Conservation (phyloP, 1,140 invertebrate species). For the Drosophila tsacasi region DNA sequence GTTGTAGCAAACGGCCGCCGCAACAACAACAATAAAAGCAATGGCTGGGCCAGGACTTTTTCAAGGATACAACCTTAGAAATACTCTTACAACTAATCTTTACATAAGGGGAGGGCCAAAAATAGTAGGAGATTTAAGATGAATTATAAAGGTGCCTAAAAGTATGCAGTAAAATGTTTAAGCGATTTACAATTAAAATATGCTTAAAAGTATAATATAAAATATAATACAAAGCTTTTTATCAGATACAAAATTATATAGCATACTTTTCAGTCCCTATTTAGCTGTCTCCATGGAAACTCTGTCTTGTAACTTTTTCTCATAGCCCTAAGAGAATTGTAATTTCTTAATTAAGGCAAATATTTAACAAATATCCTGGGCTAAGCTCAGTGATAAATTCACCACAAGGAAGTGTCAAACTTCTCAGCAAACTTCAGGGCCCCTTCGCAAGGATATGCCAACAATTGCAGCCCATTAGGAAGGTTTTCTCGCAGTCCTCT, state of each 20-base stretch:
- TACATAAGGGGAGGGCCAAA: too few species aligned
- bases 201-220: too few species aligned
- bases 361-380: background rate
- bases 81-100: slow-evolving; percentile 1
- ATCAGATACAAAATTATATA: background rate
- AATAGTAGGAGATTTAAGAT: background rate
- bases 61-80: background rate
- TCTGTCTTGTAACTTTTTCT: background rate
- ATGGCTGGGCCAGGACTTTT: slow-evolving; percentile 4
- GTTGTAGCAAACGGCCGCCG: slow-evolving; percentile 71
- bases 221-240: too few species aligned
- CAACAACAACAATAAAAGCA: slow-evolving; percentile 62
- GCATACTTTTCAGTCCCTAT: background rate
- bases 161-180: background rate
- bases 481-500: slow-evolving; percentile 37
- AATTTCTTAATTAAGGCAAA: slow-evolving; percentile 4
- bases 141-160: background rate
- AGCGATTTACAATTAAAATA: too few species aligned
- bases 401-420: slow-evolving; percentile 3
- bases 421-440: background rate
- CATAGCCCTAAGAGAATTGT: background rate
- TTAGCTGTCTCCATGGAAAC: too few species aligned
- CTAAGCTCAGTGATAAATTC: slow-evolving; percentile 1
- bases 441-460: slow-evolving; percentile 11
- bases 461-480: slow-evolving; percentile 41